Conservation (phyloP, 2,888 invertebrate species). For the Eurytoma californica region DNA sequence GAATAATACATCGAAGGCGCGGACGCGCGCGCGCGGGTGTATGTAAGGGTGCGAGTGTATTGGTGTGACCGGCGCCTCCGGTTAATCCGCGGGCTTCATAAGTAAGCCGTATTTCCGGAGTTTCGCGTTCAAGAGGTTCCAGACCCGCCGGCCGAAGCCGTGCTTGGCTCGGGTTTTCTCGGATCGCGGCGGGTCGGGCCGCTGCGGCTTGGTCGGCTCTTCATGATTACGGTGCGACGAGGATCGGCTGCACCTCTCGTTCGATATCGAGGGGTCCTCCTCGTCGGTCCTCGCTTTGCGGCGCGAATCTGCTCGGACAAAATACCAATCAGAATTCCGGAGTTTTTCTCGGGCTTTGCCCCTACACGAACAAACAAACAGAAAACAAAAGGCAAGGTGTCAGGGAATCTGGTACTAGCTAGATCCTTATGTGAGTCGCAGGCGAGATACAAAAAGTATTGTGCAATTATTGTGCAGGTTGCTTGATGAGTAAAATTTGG, state of each 20-base stretch:
- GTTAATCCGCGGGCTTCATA: conserved; percentile 4
- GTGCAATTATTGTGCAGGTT: too few species aligned
- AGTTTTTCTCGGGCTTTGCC: conserved; percentile 56
- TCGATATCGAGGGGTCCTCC: not conserved
- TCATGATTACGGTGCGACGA: not conserved
- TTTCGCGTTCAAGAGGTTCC: conserved; percentile 4
- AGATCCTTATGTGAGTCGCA: not conserved
- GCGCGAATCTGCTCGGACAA: conserved; percentile 59
- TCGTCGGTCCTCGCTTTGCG: conserved; percentile 42
- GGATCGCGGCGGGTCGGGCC: not conserved
- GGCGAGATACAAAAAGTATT: too few species aligned
- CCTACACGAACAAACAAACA: conserved; percentile 53
- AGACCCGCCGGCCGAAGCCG: conserved; percentile 3
- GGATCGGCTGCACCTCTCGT: not conserved
- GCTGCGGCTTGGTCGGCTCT: not conserved
- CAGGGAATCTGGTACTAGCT: conserved; percentile 19
- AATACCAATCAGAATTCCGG: conserved; percentile 58
- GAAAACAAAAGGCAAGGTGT: conserved; percentile 37
- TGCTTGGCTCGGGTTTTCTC: not conserved
- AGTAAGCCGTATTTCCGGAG: conserved; percentile 6
- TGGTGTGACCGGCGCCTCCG: not conserved
- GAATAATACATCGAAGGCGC: conserved; percentile 42
- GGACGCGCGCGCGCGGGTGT: conserved; percentile 7
- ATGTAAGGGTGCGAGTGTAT: conserved; percentile 5
- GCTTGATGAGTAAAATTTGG: too few species aligned